Conservation (phyloP, 2,888 invertebrate species). For the Dusona sp. region DNA sequence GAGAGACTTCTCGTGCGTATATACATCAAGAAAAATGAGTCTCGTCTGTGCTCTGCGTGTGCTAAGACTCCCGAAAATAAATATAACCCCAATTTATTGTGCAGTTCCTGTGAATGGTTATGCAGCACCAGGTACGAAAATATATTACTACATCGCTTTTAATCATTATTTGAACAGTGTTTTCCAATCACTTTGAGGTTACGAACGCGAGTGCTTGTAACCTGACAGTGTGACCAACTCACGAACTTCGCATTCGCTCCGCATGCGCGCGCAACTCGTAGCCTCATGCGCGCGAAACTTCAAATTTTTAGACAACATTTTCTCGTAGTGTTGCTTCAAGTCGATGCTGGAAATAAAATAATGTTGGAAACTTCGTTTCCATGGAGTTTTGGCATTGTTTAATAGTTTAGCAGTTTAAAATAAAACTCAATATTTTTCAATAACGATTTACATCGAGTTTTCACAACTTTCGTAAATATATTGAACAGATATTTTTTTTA, state of each 20-base stretch:
- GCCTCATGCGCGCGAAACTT: constrained; percentile 33
- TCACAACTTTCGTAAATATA: too few species aligned
- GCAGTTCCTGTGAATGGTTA: constrained; percentile 70
- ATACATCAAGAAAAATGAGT: constrained; percentile 57
- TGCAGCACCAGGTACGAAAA: constrained; percentile 70
- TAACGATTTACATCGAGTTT: background rate
- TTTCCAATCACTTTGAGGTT: constrained; percentile 53
- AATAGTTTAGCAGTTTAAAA: background rate
- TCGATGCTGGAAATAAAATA: background rate
- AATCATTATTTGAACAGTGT: background rate
- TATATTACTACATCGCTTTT: constrained; percentile 6
- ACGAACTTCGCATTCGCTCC: background rate
- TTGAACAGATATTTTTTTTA: too few species aligned
- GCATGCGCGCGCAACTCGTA: background rate
- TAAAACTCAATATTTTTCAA: background rate
- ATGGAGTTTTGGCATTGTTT: background rate
- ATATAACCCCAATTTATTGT: constrained; percentile 70
- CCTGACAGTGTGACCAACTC: constrained; percentile 25
- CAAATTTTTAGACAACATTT: background rate
- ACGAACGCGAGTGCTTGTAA: constrained; percentile 25
- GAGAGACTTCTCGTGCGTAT: background rate
- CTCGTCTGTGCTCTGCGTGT: constrained; percentile 60
- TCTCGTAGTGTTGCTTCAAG: background rate
- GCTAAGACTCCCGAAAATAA: constrained; percentile 60
- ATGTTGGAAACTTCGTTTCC: background rate